Percentiles rank a stretch among this genome's conserved stretches.
Evolutionary conservation across 2,888 invertebrate species (phyloP).

Genomic region (Ormyrus pomaceus): DNA sequence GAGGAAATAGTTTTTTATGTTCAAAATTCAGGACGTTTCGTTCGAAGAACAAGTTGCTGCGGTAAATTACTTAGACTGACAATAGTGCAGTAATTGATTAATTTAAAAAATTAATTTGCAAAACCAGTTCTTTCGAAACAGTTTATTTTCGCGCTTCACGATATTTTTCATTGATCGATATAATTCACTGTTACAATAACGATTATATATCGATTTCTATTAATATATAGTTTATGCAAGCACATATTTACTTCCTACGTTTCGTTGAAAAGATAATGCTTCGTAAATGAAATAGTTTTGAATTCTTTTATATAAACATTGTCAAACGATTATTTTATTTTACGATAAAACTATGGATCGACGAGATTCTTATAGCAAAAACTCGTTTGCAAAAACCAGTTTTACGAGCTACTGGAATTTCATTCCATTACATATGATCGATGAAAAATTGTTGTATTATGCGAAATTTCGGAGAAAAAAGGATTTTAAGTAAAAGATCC

Average conservation of each 20-base stretch:
- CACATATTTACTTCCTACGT: no score
- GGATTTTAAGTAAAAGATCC: no score
- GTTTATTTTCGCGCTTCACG: no score
- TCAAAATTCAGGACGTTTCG: no score
- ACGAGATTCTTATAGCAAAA: conserved; percentile 36
- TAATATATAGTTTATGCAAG: not conserved
- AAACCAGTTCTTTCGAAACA: no score
- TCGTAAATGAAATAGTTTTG: not conserved
- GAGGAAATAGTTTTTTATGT: no score
- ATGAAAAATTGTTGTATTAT: conserved; percentile 48
- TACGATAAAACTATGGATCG: conserved; percentile 15
- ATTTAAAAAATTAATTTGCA: no score
- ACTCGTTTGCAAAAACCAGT: conserved; percentile 53
- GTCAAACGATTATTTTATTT: conserved; percentile 22
- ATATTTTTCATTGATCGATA: no score
- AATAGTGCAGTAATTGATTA: no score
- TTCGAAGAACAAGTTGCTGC: no score
- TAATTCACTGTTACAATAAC: no score
- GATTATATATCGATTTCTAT: not conserved
- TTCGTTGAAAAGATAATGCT: not conserved
- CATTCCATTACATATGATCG: conserved; percentile 31
- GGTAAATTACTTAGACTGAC: no score
- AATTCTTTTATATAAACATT: conserved; percentile 7
- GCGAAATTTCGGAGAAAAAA: not conserved
- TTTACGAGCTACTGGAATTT: conserved; percentile 53